These are phyloP conservation scores for Psittacus erithacus DNA, from an alignment of 2,113 vertebrate species.

Conservation along the genomic window DNA sequence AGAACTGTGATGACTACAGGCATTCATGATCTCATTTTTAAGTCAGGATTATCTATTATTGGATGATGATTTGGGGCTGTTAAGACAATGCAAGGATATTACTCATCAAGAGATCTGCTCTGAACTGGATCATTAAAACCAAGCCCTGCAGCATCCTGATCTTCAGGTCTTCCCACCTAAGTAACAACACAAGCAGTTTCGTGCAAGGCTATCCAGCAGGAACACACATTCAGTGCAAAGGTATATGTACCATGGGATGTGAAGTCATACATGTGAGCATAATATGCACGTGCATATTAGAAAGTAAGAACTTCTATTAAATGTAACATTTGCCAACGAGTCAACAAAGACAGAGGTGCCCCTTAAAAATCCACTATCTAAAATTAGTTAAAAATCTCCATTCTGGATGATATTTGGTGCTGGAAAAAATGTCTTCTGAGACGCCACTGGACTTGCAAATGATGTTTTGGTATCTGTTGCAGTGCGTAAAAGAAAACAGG, in stretches of 20 bases:
- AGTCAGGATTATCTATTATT: conserved; percentile 33
- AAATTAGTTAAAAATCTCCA: background rate
- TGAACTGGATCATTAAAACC: conserved; percentile 43
- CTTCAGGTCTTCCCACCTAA: conserved; percentile 10
- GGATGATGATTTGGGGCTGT: conserved; percentile 30
- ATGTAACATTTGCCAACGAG: background rate
- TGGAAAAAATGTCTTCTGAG: background rate
- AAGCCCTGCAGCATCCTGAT: conserved; percentile 36
- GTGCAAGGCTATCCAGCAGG: background rate
- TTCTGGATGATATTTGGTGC: background rate
- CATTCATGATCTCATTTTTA: conserved; percentile 43
- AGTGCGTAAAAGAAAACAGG: background rate
- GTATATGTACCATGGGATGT: background rate
- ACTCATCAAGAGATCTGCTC: conserved; percentile 14
- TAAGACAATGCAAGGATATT: conserved; percentile 58
- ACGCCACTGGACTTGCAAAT: background rate
- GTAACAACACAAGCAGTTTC: background rate
- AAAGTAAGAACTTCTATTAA: background rate
- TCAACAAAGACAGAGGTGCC: background rate
- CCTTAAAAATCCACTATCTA: background rate
- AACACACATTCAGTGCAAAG: background rate
- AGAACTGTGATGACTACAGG: conserved; percentile 42
- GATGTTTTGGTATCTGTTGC: background rate
- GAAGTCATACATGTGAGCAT: background rate
- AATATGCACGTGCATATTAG: background rate